Evolutionary conservation across 1,140 invertebrate genomes (phyloP).

Genomic region (Xylocopa sonorina): DNA sequence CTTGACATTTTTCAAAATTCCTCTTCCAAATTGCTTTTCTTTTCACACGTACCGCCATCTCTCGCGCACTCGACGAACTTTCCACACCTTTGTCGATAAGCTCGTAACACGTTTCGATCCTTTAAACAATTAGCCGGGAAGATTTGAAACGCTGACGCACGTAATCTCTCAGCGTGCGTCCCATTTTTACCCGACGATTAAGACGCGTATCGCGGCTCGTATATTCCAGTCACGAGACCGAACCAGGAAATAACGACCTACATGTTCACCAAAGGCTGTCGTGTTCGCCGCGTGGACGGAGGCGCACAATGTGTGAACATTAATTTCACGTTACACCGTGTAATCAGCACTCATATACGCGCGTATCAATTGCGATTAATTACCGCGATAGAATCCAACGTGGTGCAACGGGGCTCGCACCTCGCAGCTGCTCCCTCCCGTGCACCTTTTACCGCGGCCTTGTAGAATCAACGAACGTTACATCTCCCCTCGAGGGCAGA

Average conservation of each 20-base stretch:
- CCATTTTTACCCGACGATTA: too few relatives aligned
- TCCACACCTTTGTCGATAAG: not conserved
- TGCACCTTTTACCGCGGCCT: constrained; percentile 11
- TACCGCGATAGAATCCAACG: constrained; percentile 27
- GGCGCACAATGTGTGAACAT: constrained; percentile 28
- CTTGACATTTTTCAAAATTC: not conserved
- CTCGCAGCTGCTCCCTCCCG: constrained; percentile 28
- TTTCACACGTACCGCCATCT: not conserved
- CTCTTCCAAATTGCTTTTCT: not conserved
- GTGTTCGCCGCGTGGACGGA: not conserved
- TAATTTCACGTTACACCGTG: constrained; percentile 37
- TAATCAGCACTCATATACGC: constrained; percentile 31
- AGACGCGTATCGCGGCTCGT: not conserved
- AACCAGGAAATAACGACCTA: constrained; percentile 30
- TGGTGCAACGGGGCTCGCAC: constrained; percentile 24
- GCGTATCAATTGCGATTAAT: constrained; percentile 48
- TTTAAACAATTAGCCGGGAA: too few relatives aligned
- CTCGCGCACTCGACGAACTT: not conserved
- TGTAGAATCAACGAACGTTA: not conserved
- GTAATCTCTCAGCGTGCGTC: not conserved
- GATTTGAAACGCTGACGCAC: not conserved
- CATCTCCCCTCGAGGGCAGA: constrained; percentile 2
- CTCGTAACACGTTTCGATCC: too few relatives aligned
- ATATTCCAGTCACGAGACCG: not conserved
- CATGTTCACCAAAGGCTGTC: constrained; percentile 6